Evolutionary conservation across 2,113 vertebrate genomes (phyloP).

Genomic region (Thamnophis sirtalis): DNA sequence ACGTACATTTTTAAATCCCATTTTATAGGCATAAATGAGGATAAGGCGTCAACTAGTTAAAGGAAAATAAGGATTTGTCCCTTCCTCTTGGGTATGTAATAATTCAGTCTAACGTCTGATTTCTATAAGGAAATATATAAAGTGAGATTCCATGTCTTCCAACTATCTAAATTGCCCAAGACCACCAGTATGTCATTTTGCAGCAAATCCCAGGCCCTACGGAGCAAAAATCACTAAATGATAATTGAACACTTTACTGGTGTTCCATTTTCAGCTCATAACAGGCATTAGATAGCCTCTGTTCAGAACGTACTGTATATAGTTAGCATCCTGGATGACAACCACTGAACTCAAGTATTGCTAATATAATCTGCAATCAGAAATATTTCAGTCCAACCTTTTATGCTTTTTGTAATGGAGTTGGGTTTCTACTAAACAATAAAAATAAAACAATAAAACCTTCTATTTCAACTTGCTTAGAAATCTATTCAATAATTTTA

Average conservation of each 20-base stretch:
- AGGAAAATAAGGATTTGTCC: not conserved
- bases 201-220: not conserved
- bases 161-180: not conserved
- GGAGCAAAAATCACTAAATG: not conserved
- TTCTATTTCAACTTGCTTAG: slow-evolving; percentile 20
- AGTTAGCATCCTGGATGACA: not conserved
- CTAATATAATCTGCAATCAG: slow-evolving; percentile 50
- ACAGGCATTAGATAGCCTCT: not conserved
- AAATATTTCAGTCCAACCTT: slow-evolving; percentile 56
- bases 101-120: not conserved
- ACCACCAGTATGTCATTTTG: not conserved
- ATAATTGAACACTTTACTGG: not conserved
- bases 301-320: not conserved
- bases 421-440: slow-evolving; percentile 14
- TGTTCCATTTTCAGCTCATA: not conserved
- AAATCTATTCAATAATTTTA: slow-evolving; percentile 1
- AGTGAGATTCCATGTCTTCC: not conserved
- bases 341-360: not conserved
- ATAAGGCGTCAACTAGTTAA: not conserved
- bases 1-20: not conserved
- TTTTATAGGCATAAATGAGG: not conserved
- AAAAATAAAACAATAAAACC: not conserved
- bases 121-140: not conserved
- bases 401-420: not conserved
- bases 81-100: not conserved